Base-by-base conservation (phyloP, 2,113 vertebrate species). In the Ceuthmochares aereus region DNA sequence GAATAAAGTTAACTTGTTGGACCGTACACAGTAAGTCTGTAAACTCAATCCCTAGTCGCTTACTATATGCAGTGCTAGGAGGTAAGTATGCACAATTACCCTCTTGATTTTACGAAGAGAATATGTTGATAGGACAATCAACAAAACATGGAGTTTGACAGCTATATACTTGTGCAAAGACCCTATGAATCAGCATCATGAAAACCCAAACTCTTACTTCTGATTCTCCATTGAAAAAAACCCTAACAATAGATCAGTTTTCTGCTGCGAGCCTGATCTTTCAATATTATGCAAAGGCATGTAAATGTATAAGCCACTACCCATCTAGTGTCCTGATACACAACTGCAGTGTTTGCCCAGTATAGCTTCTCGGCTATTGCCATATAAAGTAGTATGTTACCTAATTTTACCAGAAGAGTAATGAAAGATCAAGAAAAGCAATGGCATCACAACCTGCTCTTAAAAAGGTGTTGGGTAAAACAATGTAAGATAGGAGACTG, bases 181-280 rank as follows among this genome's bases (percentile, higher is more conserved):
- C 4, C 19, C 4, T 12, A 25, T 5, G 19, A 56, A 84, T 55
- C n/a, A 58, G 64, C 23, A 77, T 43, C 30, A 73, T 63, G 34
- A 89, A 76, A 77, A 37, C 27, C 8, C 18, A 3, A 67, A 70
- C 42, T 42, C 40, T 43, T 51, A 6, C 19, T 60, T 51, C 30
- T 56, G 60, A 18, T 84, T 66, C 55, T 87, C 45, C 78, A 42
- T n/a, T 40, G 22, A 73, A 29, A 62, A 47, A 23, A 27, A 3
- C 2, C 6, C 25, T 29, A 40, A 12, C 9, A 66, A 29, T 0
- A 0, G 22, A 64, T 0, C 0, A 1, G 20, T 69, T 87, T 93
- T 74, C 45, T 43, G 30, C 55, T 49, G 29, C 63, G 10, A 87
- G 70, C 14, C 52, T 51, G 12, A 51, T 45, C 12, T 87, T 70